Conservation (phyloP, 2,888 invertebrate genomes). For the Pyrrhia umbra region DNA sequence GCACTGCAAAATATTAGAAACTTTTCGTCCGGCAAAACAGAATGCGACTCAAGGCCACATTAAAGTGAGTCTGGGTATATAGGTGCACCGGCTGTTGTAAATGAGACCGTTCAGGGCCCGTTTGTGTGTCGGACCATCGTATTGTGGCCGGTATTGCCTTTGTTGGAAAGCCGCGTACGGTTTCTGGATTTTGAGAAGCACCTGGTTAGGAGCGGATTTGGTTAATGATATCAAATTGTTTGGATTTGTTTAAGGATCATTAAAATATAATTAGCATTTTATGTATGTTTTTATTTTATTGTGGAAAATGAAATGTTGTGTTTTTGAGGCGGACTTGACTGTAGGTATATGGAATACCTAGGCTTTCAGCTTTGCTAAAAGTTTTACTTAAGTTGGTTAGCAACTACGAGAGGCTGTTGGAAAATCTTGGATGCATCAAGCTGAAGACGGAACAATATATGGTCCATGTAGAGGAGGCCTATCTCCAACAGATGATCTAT, state of each 20-base stretch:
- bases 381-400: too few relatives aligned
- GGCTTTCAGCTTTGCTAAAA: too few relatives aligned
- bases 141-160: constrained; percentile 48
- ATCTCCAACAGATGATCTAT: too few relatives aligned
- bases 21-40: neutral
- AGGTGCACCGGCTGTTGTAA: constrained; percentile 41
- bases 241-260: neutral
- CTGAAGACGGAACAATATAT: too few relatives aligned
- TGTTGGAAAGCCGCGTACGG: constrained; percentile 15
- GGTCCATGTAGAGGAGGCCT: too few relatives aligned
- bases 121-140: constrained; percentile 41
- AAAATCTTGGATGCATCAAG: too few relatives aligned
- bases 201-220: neutral
- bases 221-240: neutral
- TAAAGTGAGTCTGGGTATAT: constrained; percentile 1
- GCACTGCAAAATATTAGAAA: neutral
- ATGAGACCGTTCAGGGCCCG: constrained; percentile 37
- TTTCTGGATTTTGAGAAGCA: constrained; percentile 1
- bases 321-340: too few relatives aligned
- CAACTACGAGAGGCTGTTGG: too few relatives aligned
- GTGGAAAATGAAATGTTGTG: too few relatives aligned
- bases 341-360: too few relatives aligned
- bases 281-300: neutral
- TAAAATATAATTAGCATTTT: neutral
- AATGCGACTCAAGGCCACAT: constrained; percentile 34